Conservation (phyloP, 1,140 invertebrate species). For the Anastatus disparis region DNA sequence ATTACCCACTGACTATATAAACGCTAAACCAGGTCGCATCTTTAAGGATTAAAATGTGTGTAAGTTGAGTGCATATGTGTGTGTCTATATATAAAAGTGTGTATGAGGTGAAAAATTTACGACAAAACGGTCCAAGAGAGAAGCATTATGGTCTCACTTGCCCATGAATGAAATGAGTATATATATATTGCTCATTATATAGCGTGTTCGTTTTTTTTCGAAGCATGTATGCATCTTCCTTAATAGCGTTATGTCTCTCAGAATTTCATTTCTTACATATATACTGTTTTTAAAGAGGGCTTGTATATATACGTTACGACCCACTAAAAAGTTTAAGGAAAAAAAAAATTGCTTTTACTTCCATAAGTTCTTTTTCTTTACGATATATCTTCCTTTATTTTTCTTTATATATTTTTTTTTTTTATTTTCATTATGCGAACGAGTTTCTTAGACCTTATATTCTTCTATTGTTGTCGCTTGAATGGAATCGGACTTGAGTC, state of each 20-base stretch:
- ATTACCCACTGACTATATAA: too few species aligned
- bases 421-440: not conserved
- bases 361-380: too few species aligned
- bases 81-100: too few species aligned
- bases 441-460: not conserved
- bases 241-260: too few species aligned
- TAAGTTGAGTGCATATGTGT: too few species aligned
- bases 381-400: not conserved
- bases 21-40: not conserved
- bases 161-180: too few species aligned
- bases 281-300: too few species aligned
- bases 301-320: too few species aligned
- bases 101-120: not conserved
- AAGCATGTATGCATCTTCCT: too few species aligned
- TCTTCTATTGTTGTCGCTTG: constrained; percentile 23
- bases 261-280: too few species aligned
- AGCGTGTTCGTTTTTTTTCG: not conserved
- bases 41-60: not conserved
- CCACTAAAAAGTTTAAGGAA: not conserved
- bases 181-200: constrained; percentile 4
- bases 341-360: too few species aligned
- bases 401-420: not conserved
- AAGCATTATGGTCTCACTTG: too few species aligned
- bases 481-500: constrained; percentile 29
- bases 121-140: not conserved